A percentile compares a stretch with the other conserved stretches of the same genome.
Evolutionary conservation across 2,888 invertebrate genomes (phyloP).

Genomic region (Cephus pygmeus): DNA sequence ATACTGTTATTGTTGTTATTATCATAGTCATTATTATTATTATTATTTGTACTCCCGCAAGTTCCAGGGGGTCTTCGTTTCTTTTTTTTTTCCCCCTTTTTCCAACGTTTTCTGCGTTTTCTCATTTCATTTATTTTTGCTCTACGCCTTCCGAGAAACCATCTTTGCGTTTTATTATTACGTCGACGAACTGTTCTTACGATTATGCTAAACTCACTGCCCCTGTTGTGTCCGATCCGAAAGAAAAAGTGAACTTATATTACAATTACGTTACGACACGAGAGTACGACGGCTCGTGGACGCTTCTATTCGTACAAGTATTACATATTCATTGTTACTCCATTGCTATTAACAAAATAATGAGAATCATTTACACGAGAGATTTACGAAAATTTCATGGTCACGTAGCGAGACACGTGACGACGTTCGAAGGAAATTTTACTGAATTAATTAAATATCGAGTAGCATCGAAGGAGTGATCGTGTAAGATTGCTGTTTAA

Average conservation of each 20-base stretch:
- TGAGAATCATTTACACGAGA: neutral
- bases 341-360: neutral
- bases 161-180: neutral
- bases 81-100: slow-evolving; percentile 4
- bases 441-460: neutral
- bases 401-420: neutral
- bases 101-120: slow-evolving; percentile 1
- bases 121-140: slow-evolving; percentile 10
- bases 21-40: neutral
- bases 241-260: neutral
- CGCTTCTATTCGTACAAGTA: neutral
- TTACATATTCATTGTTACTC: neutral
- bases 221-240: slow-evolving; percentile 13
- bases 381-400: neutral
- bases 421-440: neutral
- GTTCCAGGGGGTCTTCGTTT: slow-evolving; percentile 5
- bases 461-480: neutral
- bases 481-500: neutral
- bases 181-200: slow-evolving; percentile 13
- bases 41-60: neutral
- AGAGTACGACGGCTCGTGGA: neutral
- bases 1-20: neutral
- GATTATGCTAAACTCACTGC: slow-evolving; percentile 36
- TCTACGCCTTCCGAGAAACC: neutral
- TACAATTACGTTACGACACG: neutral